phyloP scores from a whole-genome alignment of 1,140 invertebrate genomes.

The Drosophila neocordata region DNA sequence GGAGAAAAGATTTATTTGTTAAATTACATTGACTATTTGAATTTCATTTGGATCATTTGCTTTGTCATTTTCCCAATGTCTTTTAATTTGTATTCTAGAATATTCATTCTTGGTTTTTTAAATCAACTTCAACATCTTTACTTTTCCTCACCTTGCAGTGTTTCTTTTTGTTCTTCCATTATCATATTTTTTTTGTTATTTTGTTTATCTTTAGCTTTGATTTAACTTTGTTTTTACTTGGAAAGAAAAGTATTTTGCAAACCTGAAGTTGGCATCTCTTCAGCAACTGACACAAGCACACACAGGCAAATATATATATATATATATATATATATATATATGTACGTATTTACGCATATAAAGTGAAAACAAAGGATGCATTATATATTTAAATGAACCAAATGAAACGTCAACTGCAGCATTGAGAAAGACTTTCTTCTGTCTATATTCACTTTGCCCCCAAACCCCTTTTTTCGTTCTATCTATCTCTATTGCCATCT shows the following conservation, averaged over 20 bases:
- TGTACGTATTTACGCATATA: slow-evolving; percentile 1
- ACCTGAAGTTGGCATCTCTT: slow-evolving; percentile 11
- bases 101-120: neutral
- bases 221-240: slow-evolving; percentile 15
- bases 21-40: neutral
- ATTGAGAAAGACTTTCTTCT: slow-evolving; percentile 10
- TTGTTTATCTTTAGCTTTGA: slow-evolving; percentile 6
- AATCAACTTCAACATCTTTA: neutral
- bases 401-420: slow-evolving; percentile 52
- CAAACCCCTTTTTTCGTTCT: neutral
- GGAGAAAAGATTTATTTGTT: neutral
- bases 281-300: slow-evolving; percentile 5
- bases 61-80: neutral
- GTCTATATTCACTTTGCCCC: neutral
- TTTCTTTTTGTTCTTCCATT: neutral
- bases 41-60: neutral
- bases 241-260: slow-evolving; percentile 12
- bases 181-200: neutral
- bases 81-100: neutral
- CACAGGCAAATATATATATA: neutral
- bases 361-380: slow-evolving; percentile 39
- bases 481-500: slow-evolving; percentile 10
- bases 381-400: slow-evolving; percentile 57
- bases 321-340: neutral
- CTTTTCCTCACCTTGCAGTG: neutral